Evolutionary conservation across 2,113 vertebrate genomes (phyloP), one percentile per base, ranked within the genome.

Genomic region (Xenus cinereus): DNA sequence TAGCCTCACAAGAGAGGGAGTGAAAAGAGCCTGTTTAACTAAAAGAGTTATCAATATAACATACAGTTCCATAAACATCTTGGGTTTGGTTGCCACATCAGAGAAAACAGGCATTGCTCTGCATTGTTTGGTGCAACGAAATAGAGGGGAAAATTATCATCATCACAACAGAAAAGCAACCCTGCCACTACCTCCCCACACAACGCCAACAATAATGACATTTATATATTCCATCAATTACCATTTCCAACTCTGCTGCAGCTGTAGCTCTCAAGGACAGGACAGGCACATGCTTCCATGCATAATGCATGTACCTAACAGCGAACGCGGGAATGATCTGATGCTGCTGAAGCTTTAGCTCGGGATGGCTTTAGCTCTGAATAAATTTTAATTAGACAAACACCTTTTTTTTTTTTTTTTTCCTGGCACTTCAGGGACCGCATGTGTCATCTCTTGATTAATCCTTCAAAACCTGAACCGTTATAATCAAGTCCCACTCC

Each of bases 361-460:
- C 39, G 3, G 87, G 77, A 28, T 56, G 69, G 76, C 80, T 96
- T 96, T 91, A 81, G 91, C 95, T 96, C 93, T 85, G 93, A 97
- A 95, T 93, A 97, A 33, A 97, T 94, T 96, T 95, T 94, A 95
- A 96, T 97, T 96, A 97, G 95, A 90, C 77, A 95, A 96, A 96
- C 94, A 94, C 89, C 72, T 96, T 96, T 93, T 87, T 84, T 81
- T 96, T 93, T 73, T 84, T 83, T 63, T 96, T 96, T 90, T 77
- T 85, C 79, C 78, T 90, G 84, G 90, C 87, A 93, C 91, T 95
- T 84, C 53, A 45, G 90, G 87, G 89, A 91, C 90, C 64, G 89
- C 78, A 71, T 57, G 84, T 96, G 93, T 95, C 93, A 97, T 75
- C 86, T 81, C 91, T 77, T 96, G 97, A 97, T 97, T 97, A 97